Conservation (phyloP, 2,113 vertebrate genomes). For the Nycticryphes semicollaris region DNA sequence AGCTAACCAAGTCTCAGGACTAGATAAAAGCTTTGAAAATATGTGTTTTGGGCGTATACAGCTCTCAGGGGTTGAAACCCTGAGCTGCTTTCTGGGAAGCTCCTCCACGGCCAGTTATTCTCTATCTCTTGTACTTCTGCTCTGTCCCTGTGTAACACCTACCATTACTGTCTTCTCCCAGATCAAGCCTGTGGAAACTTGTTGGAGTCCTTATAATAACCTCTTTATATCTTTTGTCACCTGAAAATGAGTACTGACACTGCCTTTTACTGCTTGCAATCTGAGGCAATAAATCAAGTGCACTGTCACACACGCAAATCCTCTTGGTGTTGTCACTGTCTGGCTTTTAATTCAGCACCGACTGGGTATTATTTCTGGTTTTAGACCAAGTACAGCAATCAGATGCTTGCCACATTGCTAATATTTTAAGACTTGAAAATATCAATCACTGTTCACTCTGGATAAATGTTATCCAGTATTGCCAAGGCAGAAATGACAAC, state of each 20-base stretch:
- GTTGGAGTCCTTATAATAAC: constrained; percentile 42
- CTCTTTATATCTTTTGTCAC: constrained; percentile 50
- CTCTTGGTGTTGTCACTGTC: constrained; percentile 37
- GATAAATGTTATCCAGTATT: neutral
- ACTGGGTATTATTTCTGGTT: constrained; percentile 28
- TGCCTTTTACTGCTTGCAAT: constrained; percentile 29
- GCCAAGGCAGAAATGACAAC: neutral
- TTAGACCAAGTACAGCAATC: constrained; percentile 3
- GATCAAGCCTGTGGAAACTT: constrained; percentile 27
- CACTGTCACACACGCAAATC: constrained; percentile 17
- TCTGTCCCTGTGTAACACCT: neutral
- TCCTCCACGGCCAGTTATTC: neutral
- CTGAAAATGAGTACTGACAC: constrained; percentile 43
- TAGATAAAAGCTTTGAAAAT: constrained; percentile 10
- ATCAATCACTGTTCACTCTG: neutral
- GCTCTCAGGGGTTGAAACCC: neutral
- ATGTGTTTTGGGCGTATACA: neutral
- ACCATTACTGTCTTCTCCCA: neutral
- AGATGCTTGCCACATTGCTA: neutral
- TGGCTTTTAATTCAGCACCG: constrained; percentile 14
- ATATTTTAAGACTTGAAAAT: neutral
- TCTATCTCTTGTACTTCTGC: neutral
- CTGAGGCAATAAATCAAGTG: constrained; percentile 51
- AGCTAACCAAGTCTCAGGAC: neutral
- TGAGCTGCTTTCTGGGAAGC: neutral